Base-by-base conservation (phyloP, 2,888 invertebrate species). In the Agrotis exclamationis region DNA sequence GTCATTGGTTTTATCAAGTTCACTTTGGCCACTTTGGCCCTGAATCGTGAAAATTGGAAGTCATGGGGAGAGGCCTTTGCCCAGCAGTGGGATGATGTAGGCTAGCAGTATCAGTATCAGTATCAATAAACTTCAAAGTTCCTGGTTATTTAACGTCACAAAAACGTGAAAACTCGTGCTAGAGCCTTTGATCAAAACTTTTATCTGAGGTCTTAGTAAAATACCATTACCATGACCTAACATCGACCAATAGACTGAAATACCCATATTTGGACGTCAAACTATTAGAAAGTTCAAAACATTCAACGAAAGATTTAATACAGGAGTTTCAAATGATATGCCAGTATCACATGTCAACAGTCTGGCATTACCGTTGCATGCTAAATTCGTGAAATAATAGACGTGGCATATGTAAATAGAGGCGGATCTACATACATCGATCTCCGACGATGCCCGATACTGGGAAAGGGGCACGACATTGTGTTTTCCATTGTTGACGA, bases 381-480 rank as follows among this genome's bases (percentile, higher is more conserved):
- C 87, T 89, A 90, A 92, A 92, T 92, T 92, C 88, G 88, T 89
- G 88, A 93, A 94, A 93, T 95, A 94, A 94, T 93, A 90, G 94
- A 93, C 94, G 87, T 91, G 91, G 92, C 91, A 86, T 94, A 95
- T 95, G 95, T 94, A 92, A 95, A 95, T 94, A 84, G 79, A 81
- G 78, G 72, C 85, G 83, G 91, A 95, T 95, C 94, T 95, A 93
- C 95, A 95, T 95, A 94, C 93, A 94, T 94, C 93, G 92, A 93
- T 94, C 94, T 91, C 85, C 73, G 87, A 88, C 90, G 90, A 88
- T 89, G 89, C 85, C 89, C 85, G 92, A 93, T 93, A 93, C 89
- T 79, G 86, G 80, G 84, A 87, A 86, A 86, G 84, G 88, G 83
- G 87, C 92, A 92, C 93, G 92, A 92, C 85, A 78, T 82, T 80